A percentile compares a stretch with the other conserved stretches of the same genome.
phyloP scores from a whole-genome alignment of 2,113 vertebrate genomes.

The Vulpes ferrilata region DNA sequence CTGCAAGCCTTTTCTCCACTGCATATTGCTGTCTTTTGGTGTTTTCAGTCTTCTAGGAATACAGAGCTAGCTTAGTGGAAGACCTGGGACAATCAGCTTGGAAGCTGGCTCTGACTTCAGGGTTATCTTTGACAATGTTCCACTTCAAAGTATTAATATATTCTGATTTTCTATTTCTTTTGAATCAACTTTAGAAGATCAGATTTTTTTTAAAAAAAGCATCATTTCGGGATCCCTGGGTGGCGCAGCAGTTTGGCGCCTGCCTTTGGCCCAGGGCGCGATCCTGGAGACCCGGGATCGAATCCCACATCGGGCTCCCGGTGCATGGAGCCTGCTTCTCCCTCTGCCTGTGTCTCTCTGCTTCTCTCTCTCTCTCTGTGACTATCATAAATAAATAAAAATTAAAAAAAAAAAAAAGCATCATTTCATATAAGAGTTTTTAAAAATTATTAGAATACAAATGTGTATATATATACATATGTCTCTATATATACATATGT shows the following conservation, averaged over 20 bases:
- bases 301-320: too few relatives aligned
- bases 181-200: slow-evolving; percentile 43
- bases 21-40: not conserved
- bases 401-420: not conserved
- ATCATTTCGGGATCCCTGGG: not conserved
- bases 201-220: not conserved
- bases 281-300: too few relatives aligned
- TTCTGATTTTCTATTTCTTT: slow-evolving; percentile 34
- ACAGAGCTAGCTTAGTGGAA: not conserved
- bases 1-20: not conserved
- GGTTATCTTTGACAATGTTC: not conserved
- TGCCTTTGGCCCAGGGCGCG: too few relatives aligned
- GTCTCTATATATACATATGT: too few relatives aligned
- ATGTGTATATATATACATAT: not conserved
- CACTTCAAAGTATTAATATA: not conserved
- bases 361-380: too few relatives aligned
- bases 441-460: not conserved
- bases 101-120: not conserved
- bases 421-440: not conserved
- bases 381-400: too few relatives aligned
- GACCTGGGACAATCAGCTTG: not conserved
- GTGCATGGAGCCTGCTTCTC: too few relatives aligned
- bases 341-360: too few relatives aligned
- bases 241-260: too few relatives aligned
- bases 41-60: slow-evolving; percentile 8